Base-by-base conservation (phyloP, 2,888 invertebrate genomes). In the Dasysyrphus tricinctus region DNA sequence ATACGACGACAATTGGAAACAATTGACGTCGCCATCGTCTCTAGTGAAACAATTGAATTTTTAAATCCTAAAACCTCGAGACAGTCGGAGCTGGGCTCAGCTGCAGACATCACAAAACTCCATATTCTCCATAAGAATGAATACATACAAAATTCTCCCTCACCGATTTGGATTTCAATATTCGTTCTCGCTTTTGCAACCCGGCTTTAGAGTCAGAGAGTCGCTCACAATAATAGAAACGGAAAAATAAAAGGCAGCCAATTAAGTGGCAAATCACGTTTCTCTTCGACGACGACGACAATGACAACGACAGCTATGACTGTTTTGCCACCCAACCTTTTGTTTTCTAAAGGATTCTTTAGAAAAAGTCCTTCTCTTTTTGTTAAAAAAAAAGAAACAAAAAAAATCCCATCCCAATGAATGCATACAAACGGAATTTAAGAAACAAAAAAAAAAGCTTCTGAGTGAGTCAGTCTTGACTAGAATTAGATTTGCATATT, bases 241-340 rank as follows among this genome's bases (percentile, higher is more conserved):
- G 76, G 70, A 77, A 69, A 84, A 84, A 84, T 61, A 77, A 81
- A 85, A 77, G 67, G 56, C 85, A 77, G 69, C 85, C 85, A 81
- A 85, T 85, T 81, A 85, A 85, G 85, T 81, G 85, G 81, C 81
- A 85, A 85, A 85, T 85, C 81, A 85, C 85, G 85, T 81, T 78
- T 67, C 44, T 59, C 73, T 85, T 47, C 79, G 44, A 44, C 73
- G 34, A 29, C 72, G 57, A 65, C 57, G 24, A 24, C 24, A 24
- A 24, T 24, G 24, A 24, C 24, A 19, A 65, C 44, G 29, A 42
- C 12, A 29, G 44, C 32, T 47, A 65, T 37, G 49, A 69, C 69
- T 54, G 39, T 39, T 69, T 39, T 51, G 54, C 39, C 69, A 54
- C 69, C 24, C 69, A 54, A 29, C 29, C 69, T 69, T 69, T 69